Conservation (phyloP, 2,113 vertebrate genomes). For the Podarcis raffonei region DNA sequence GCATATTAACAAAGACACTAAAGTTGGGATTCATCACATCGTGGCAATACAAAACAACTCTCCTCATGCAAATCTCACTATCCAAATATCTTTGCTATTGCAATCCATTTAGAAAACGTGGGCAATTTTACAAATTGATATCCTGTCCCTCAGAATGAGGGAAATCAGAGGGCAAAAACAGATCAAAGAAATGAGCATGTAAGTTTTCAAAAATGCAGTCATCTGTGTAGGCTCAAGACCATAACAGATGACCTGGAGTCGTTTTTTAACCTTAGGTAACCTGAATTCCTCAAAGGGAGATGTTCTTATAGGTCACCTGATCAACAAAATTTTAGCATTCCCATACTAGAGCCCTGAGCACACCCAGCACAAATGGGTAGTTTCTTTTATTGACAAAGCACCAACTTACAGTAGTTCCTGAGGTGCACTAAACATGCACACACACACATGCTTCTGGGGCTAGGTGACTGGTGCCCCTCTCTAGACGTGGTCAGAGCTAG, state of each 20-base stretch:
- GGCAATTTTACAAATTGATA: background rate
- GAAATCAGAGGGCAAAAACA: background rate
- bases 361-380: too few relatives aligned
- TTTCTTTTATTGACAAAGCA: too few relatives aligned
- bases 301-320: background rate
- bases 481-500: too few relatives aligned
- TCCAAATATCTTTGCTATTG: background rate
- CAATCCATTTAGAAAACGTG: background rate
- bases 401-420: too few relatives aligned
- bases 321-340: background rate
- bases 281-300: too few relatives aligned
- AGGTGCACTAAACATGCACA: too few relatives aligned
- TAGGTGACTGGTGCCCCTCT: too few relatives aligned
- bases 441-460: too few relatives aligned
- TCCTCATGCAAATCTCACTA: slow-evolving; percentile 4
- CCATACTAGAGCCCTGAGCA: background rate
- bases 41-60: slow-evolving; percentile 60
- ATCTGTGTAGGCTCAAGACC: too few relatives aligned
- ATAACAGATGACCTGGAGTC: background rate
- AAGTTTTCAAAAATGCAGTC: background rate
- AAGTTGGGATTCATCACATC: slow-evolving; percentile 45
- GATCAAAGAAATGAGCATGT: background rate
- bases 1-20: slow-evolving; percentile 51
- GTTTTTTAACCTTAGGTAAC: background rate
- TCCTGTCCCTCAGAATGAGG: background rate